These are phyloP conservation scores for Lampris megalopsis DNA, from an alignment of 2,113 vertebrate genomes.

Conservation along the genomic window DNA sequence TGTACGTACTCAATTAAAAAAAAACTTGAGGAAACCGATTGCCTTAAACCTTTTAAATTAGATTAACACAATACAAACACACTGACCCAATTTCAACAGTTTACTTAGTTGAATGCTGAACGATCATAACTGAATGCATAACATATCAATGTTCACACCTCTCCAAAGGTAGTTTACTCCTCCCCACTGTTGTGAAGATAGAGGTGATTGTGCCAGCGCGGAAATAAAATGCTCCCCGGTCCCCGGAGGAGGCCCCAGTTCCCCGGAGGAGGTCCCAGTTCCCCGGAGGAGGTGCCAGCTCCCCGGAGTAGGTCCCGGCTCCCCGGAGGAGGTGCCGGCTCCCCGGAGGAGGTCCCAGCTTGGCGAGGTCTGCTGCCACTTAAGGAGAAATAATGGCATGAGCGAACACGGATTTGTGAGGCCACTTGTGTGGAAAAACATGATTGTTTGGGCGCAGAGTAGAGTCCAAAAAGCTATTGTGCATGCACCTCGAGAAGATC, in stretches of 20 bases:
- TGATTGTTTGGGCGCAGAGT: constrained; percentile 50
- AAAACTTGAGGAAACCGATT: constrained; percentile 7
- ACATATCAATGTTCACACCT: constrained; percentile 8
- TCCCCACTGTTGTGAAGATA: constrained; percentile 59
- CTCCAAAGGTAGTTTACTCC: neutral
- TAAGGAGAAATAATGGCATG: constrained; percentile 68
- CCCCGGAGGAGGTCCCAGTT: no score
- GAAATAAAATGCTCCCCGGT: constrained; percentile 77
- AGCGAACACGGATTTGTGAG: constrained; percentile 51
- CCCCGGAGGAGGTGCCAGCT: no score
- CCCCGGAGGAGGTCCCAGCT: constrained; percentile 47
- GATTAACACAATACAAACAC: constrained; percentile 16
- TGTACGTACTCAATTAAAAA: constrained; percentile 2
- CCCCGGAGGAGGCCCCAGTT: constrained; percentile 47
- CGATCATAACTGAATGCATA: neutral
- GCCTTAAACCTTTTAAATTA: constrained; percentile 20
- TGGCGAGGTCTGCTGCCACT: constrained; percentile 63
- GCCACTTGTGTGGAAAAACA: constrained; percentile 53
- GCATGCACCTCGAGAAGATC: neutral
- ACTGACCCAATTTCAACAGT: constrained; percentile 1
- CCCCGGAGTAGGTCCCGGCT: no score
- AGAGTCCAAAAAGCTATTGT: constrained; percentile 22
- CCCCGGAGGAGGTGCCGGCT: constrained; percentile 43
- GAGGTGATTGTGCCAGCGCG: constrained; percentile 77
- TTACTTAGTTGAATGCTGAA: constrained; percentile 14